Evolutionary conservation across 1,140 invertebrate species (phyloP), one percentile per base, ranked within the genome.

Genomic region (Drosophila hydei): DNA sequence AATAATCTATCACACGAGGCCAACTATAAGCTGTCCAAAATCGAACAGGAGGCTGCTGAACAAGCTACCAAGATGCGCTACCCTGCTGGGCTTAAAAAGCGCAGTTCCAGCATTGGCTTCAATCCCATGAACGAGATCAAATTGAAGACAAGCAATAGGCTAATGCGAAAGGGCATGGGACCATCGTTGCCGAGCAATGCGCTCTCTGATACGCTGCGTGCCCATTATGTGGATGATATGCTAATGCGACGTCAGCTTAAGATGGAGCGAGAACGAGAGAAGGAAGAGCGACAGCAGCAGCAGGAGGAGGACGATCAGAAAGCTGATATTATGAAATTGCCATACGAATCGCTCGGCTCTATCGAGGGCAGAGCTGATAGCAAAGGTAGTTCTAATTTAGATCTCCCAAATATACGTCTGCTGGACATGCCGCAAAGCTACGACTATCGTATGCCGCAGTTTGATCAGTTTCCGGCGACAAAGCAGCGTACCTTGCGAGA

Each of bases 71-170:
- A 12, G 14, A n/a, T 14, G 2, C 65, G 42, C 1, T 23, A 36
- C 6, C 61, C 43, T 9, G 6, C 2, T 2, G 14, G 19, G 2
- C 4, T 40, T 1, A 23, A 42, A 4, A 89, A 89, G 30, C 80
- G 90, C 16, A 78, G 78, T 38, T 59, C 59, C 2, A 4, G 18
- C 3, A 6, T 0, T 4, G 52, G 47, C 3, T 91, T 88, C n/a
- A 76, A 91, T 71, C 79, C 90, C 1, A 91, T 91, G 90, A 72
- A 89, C 18, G 90, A 90, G 51, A 79, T 91, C 11, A 91, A 77
- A 16, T 55, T 91, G 6, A 91, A 91, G 72, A 90, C 89, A 12
- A 91, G 90, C 61, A 65, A 55, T 21, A 63, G 84, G 0, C 30
- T 91, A 33, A 91, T 91, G 72, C 50, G 65, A 9, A 90, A 79